phyloP scores from a whole-genome alignment of 1,140 invertebrate genomes.

The Procambarus clarkii region DNA sequence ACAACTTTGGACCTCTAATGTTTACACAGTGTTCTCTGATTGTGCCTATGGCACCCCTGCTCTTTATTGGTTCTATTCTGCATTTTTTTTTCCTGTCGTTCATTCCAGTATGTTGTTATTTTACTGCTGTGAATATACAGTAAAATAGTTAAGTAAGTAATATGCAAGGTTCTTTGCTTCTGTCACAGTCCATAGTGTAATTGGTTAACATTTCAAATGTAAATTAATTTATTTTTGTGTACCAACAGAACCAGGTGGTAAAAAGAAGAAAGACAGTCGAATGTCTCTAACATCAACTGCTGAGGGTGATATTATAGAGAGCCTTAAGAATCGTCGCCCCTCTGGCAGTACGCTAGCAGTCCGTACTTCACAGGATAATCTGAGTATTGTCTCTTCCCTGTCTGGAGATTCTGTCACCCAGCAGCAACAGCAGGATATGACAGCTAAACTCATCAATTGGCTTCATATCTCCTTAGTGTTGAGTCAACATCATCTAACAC shows the following conservation, averaged over 20 bases:
- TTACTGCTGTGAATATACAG: no score
- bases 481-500: constrained; percentile 71
- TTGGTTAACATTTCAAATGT: neutral
- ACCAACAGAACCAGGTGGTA: constrained; percentile 48
- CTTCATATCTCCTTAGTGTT: constrained; percentile 84
- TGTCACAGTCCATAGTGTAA: no score
- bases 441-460: constrained; percentile 86
- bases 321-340: constrained; percentile 66
- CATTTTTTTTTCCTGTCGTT: no score
- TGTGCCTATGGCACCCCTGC: no score
- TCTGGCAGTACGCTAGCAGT: constrained; percentile 61
- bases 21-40: no score
- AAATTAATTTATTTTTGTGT: neutral
- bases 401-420: constrained; percentile 72
- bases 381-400: constrained; percentile 67
- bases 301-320: constrained; percentile 64
- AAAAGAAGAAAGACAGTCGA: constrained; percentile 70
- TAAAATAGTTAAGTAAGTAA: no score
- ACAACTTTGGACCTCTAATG: no score
- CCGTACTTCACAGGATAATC: constrained; percentile 67
- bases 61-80: no score
- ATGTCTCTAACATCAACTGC: constrained; percentile 58
- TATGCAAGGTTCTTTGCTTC: no score
- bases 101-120: no score
- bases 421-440: constrained; percentile 83